Base-by-base conservation (phyloP, 2,113 vertebrate genomes). In the Charina bottae region DNA sequence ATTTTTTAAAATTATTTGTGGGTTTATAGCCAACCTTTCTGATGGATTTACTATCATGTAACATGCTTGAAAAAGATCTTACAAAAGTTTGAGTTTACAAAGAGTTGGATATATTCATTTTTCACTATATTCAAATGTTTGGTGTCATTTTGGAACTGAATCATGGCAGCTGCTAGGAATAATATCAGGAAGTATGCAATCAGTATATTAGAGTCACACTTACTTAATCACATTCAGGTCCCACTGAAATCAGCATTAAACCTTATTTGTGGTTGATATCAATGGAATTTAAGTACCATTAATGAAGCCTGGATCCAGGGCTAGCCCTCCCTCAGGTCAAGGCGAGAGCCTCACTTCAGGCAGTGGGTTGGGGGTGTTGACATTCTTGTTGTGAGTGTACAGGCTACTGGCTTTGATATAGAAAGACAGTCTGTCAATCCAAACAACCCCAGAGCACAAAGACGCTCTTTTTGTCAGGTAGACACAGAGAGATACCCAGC, bases 141-240 rank as follows among this genome's bases (percentile, higher is more conserved):
- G 42, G 21, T 91, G 55, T 87, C 59, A 56, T 19, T 17, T 42
- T 42, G 17, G 9, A n/a, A 26, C 10, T 78, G 68, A 83, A 23
- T 37, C n/a, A 83, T 56, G 55, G 53, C 42, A 90, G 54, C 9
- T 55, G 60, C 33, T 72, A 72, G 60, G 15, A 54, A 33, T 37
- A 91, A 87, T 42, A 37, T 7, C 28, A 85, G 19, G 86, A 33
- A 9, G 19, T 93, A 83, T 90, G 49, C 90, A 92, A 83, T n/a
- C 60, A 56, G 19, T 60, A 46, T 46, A 42, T 49, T 46, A 46
- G 26, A 64, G 8, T 46, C 42, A 89, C 28, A 89, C 46, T 53
- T n/a, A 68, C 9, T 64, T 88, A 64, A 26, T 46, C 26, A 88
- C 3, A 46, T 15, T 53, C 53, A 53, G 42, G 46, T 53, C 8